Percentiles rank a stretch among this genome's conserved stretches.
Evolutionary conservation across 1,140 invertebrate species (phyloP).

Genomic region (Hyles vespertilio): DNA sequence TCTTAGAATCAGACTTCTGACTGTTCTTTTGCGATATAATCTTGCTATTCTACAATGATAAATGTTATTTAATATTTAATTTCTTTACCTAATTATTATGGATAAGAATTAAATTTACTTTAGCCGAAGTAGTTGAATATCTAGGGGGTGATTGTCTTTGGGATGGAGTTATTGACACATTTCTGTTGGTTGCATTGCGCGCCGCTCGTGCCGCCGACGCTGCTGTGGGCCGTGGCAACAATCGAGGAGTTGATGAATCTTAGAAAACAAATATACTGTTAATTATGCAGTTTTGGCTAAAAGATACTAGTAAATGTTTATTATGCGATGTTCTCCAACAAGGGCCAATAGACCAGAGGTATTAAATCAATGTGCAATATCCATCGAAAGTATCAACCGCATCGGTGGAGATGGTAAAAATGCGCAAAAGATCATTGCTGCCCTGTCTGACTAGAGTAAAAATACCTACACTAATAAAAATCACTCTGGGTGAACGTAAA

Average conservation of each 20-base stretch:
- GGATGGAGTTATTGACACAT: slow-evolving; percentile 18
- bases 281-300: too few relatives aligned
- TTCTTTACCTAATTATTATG: background rate
- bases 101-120: slow-evolving; percentile 25
- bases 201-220: slow-evolving; percentile 60
- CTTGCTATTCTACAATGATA: background rate
- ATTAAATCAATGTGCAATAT: too few relatives aligned
- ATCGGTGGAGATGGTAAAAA: too few relatives aligned
- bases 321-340: too few relatives aligned
- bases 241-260: slow-evolving; percentile 32
- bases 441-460: too few relatives aligned
- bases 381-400: too few relatives aligned
- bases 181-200: slow-evolving; percentile 51
- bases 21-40: slow-evolving; percentile 21
- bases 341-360: too few relatives aligned
- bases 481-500: background rate
- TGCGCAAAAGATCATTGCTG: too few relatives aligned
- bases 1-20: slow-evolving; percentile 36
- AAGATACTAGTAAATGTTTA: too few relatives aligned
- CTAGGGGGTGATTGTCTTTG: slow-evolving; percentile 39
- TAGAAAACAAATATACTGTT: background rate
- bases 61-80: background rate
- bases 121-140: slow-evolving; percentile 26
- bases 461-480: too few relatives aligned
- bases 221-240: slow-evolving; percentile 48